phyloP scores from a whole-genome alignment of 2,797 vertebrate genomes.

The Pseudopleuronectes americanus region DNA sequence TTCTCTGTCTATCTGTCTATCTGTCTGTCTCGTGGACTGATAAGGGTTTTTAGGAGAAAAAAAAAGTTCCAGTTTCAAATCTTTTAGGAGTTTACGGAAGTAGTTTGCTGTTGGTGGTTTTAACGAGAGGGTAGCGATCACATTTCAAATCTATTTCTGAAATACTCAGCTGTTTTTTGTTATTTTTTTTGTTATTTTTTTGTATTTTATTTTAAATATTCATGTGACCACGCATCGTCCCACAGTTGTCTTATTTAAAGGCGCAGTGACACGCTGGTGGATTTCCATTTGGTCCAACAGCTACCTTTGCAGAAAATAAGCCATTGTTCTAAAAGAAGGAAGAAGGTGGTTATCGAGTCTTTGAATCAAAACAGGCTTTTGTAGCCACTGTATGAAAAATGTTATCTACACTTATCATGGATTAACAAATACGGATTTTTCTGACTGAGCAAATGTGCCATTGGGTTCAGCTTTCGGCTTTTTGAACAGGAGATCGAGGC shows the following conservation, averaged over 20 bases:
- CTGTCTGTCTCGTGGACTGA: constrained; percentile 77
- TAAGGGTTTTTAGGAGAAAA: constrained; percentile 67
- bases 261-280: constrained; percentile 9
- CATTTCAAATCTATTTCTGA: constrained; percentile 59
- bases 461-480: no score
- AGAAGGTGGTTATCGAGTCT: constrained; percentile 36
- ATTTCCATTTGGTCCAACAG: constrained; percentile 23
- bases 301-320: constrained; percentile 37
- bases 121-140: constrained; percentile 45
- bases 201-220: constrained; percentile 19
- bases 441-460: no score
- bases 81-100: constrained; percentile 56
- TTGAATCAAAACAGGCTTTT: constrained; percentile 48
- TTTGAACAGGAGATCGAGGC: no score
- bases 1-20: constrained; percentile 69
- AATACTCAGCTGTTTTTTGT: constrained; percentile 13
- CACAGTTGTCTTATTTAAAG: constrained; percentile 23
- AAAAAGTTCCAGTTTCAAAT: constrained; percentile 64
- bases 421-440: no score
- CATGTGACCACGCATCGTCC: constrained; percentile 32
- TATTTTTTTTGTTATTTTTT: background rate
- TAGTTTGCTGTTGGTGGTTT: constrained; percentile 52
- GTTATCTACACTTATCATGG: background rate
- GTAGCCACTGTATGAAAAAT: constrained; percentile 21
- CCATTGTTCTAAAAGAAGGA: constrained; percentile 9